phyloP scores from a whole-genome alignment of 2,113 vertebrate genomes.

The Fulmarus glacialis region DNA sequence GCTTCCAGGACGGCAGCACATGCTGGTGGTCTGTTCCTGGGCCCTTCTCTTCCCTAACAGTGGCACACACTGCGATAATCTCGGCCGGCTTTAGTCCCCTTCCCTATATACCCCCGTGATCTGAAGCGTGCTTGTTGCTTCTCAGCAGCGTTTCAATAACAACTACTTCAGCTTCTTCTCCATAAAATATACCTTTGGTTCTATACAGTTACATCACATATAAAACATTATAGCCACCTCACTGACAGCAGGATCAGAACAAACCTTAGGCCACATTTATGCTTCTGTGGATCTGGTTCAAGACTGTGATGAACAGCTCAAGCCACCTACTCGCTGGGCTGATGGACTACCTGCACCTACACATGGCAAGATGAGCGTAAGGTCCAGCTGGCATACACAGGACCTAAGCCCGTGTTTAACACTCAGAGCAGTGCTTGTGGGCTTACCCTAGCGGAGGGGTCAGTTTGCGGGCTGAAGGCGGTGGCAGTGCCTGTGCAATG shows the following conservation, averaged over 20 bases:
- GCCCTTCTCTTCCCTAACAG: not conserved
- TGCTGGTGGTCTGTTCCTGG: not conserved
- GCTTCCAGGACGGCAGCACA: not conserved
- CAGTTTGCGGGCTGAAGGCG: not conserved
- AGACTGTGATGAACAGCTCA: not conserved
- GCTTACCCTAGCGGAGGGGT: not conserved
- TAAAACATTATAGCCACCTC: not conserved
- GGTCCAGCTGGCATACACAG: not conserved
- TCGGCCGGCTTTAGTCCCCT: not conserved
- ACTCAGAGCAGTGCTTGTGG: not conserved
- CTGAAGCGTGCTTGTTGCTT: not conserved
- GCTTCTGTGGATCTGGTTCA: not conserved
- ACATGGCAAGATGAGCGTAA: not conserved
- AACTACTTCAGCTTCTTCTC: not conserved
- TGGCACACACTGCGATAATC: rapidly evolving
- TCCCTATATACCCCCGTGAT: not conserved
- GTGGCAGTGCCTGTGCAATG: not conserved
- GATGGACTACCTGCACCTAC: not conserved
- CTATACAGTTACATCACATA: not conserved
- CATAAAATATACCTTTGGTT: not conserved
- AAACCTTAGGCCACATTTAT: not conserved
- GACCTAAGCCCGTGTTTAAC: not conserved
- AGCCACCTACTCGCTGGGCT: not conserved
- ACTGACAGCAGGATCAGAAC: not conserved
- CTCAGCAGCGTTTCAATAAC: not conserved